Evolutionary conservation across 2,113 vertebrate genomes (phyloP), one percentile per base, ranked within the genome.

Genomic region (Ceyx cyanopectus): DNA sequence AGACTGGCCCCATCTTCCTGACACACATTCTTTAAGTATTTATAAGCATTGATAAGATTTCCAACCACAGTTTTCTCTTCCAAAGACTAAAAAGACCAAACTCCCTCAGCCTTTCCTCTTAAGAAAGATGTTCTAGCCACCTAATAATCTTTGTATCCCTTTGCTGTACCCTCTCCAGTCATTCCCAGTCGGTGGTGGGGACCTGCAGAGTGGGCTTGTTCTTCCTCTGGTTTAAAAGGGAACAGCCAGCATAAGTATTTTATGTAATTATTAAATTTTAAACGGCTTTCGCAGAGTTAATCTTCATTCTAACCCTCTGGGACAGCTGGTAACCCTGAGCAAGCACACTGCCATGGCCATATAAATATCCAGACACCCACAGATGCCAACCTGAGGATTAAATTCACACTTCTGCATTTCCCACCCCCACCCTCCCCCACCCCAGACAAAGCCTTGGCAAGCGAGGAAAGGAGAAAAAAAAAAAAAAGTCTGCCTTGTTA

Each of bases 251-350:
- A 1, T 89, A 92, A 91, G 72, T 78, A 91, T 90, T 93, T 94
- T 72, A 83, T 62, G 50, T 48, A 88, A 88, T 86, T 95, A 93
- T 89, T 86, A 95, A 87, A 79, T 89, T 93, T 93, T 79, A 94
- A 93, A 90, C 0, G 1, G 77, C 74, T 89, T 94, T 78, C 10
- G 5, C 58, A 30, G 81, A 95, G 85, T 80, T 96, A 87, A 91
- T 94, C 93, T 92, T 91, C 79, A 80, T 93, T 81, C 81, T 56
- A 94, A 86, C 90, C 46, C 51, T 91, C 76, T 48, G 0, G 1
- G 80, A 94, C 90, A 92, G 93, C 88, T 90, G 95, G 83, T 86
- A 94, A 86, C 88, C 83, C 90, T 83, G 73, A 78, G 68, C n/a
- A 83, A 56, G 60, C 62, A 92, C 56, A 41, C 48, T 45, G 62